phyloP scores from a whole-genome alignment of 2,797 vertebrate species.

The Loris lydekkerianus region DNA sequence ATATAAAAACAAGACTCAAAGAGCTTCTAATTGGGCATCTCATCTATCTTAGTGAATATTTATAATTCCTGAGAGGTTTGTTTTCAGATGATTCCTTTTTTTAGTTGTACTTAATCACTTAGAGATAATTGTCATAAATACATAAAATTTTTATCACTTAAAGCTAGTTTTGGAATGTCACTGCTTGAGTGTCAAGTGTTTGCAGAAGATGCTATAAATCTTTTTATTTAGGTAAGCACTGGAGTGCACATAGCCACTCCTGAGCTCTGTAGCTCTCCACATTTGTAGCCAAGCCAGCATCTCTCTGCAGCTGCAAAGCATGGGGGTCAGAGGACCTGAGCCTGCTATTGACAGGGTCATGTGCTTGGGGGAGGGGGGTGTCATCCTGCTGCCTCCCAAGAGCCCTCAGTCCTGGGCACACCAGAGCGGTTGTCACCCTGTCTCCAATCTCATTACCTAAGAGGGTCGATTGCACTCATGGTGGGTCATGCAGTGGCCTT shows the following conservation, averaged over 20 bases:
- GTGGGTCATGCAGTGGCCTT: not conserved
- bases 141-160: slow-evolving; percentile 74
- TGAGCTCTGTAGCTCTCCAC: not conserved
- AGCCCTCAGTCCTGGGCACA: not conserved
- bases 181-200: slow-evolving; percentile 70
- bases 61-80: slow-evolving; percentile 76
- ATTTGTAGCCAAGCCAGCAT: not conserved
- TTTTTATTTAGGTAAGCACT: slow-evolving; percentile 51
- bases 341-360: not conserved
- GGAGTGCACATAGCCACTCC: not conserved
- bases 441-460: slow-evolving; percentile 28
- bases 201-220: slow-evolving; percentile 59
- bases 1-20: slow-evolving; percentile 69
- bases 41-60: slow-evolving; percentile 80
- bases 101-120: slow-evolving; percentile 77
- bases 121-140: slow-evolving; percentile 77
- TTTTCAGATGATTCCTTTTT: slow-evolving; percentile 76
- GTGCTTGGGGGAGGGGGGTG: not conserved
- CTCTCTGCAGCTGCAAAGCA: not conserved
- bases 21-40: slow-evolving; percentile 77
- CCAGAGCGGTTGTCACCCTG: not conserved
- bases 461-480: not conserved
- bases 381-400: not conserved
- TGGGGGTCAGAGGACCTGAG: not conserved
- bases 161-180: slow-evolving; percentile 75